phyloP scores from a whole-genome alignment of 1,140 invertebrate species.

The Arion vulgaris region DNA sequence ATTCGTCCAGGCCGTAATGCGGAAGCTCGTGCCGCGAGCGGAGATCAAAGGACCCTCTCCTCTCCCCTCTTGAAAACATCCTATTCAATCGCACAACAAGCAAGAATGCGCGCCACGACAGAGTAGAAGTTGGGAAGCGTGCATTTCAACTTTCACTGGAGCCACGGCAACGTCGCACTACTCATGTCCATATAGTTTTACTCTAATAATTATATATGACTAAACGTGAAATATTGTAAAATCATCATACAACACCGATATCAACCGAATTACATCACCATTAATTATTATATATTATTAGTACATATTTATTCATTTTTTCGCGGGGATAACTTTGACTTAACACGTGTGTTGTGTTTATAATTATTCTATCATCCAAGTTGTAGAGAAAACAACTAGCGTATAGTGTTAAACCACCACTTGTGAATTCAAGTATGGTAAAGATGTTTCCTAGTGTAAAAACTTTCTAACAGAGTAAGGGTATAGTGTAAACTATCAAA shows the following conservation, averaged over 20 bases:
- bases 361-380: no score
- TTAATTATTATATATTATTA: no score
- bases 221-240: background rate
- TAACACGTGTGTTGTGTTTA: background rate
- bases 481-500: no score
- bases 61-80: conserved; percentile 52
- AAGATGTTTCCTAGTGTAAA: no score
- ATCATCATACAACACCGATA: background rate
- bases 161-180: conserved; percentile 7
- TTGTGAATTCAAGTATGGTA: no score
- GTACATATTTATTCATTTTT: background rate
- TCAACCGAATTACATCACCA: no score
- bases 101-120: conserved; percentile 56
- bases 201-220: background rate
- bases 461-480: no score
- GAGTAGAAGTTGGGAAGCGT: conserved; percentile 24
- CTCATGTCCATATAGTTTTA: background rate
- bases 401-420: no score
- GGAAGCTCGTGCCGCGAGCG: conserved; percentile 57
- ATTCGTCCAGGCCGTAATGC: conserved; percentile 46
- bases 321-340: conserved; percentile 14
- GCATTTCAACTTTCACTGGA: conserved; percentile 19
- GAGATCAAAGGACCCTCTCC: conserved; percentile 59
- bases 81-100: conserved; percentile 60
- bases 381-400: no score